Evolutionary conservation across 2,113 vertebrate genomes (phyloP).

Genomic region (Trogon melanurus): DNA sequence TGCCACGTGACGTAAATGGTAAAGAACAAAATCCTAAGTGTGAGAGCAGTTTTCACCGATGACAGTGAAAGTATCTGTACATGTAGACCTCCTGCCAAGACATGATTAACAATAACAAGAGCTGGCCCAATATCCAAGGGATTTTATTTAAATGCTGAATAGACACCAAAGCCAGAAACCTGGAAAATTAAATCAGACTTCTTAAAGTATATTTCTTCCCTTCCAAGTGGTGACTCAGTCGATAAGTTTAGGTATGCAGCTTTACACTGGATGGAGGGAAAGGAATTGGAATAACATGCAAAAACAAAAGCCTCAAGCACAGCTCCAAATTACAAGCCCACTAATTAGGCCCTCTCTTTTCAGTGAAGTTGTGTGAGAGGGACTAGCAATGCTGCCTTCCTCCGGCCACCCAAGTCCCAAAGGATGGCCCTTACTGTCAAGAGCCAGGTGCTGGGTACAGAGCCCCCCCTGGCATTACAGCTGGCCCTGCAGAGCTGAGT

Average conservation of each 20-base stretch:
- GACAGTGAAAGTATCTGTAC: neutral
- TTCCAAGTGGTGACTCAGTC: neutral
- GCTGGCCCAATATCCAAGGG: neutral
- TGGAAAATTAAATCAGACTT: neutral
- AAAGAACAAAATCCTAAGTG: neutral
- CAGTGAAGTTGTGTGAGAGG: neutral
- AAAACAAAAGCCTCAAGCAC: neutral
- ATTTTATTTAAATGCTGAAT: neutral
- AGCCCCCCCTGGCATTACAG: neutral
- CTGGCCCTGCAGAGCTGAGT: fast-evolving
- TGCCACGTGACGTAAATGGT: neutral
- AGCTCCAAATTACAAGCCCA: neutral
- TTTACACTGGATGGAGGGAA: neutral
- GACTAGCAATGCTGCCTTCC: neutral
- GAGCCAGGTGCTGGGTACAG: neutral
- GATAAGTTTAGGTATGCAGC: neutral
- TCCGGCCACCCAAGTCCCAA: neutral
- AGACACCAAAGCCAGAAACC: neutral
- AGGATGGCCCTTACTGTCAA: neutral
- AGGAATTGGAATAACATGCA: neutral
- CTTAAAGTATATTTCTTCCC: neutral
- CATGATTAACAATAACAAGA: neutral
- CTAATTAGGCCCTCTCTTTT: neutral
- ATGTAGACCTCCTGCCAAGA: neutral
- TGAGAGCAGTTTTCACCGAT: neutral